Conservation (phyloP, 2,113 vertebrate species). For the Ia io region DNA sequence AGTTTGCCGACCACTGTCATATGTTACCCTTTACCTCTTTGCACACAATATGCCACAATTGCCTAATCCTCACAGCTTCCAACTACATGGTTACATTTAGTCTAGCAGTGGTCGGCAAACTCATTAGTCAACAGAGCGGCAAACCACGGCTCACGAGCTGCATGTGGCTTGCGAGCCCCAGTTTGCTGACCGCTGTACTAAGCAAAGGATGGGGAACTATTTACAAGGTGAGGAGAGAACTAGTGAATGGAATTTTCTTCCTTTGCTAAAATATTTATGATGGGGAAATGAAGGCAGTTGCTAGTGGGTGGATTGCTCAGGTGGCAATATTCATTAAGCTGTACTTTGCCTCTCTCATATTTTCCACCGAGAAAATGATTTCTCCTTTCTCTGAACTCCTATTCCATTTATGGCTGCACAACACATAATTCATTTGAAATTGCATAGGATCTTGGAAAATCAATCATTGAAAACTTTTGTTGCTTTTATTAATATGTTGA, state of each 20-base stretch:
- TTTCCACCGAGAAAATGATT: neutral
- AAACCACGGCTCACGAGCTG: too few relatives aligned
- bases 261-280: neutral
- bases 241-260: neutral
- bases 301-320: neutral
- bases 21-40: too few relatives aligned
- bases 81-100: too few relatives aligned
- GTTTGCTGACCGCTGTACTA: too few relatives aligned
- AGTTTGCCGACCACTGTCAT: too few relatives aligned
- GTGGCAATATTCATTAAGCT: neutral
- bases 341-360: neutral
- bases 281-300: neutral
- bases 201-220: neutral
- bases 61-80: too few relatives aligned
- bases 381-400: constrained; percentile 6
- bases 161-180: too few relatives aligned
- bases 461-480: constrained; percentile 35
- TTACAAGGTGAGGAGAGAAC: neutral
- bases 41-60: too few relatives aligned
- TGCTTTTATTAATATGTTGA: constrained; percentile 8
- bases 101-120: too few relatives aligned
- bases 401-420: neutral
- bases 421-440: constrained; percentile 28
- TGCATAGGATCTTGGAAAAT: neutral
- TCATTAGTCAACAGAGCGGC: too few relatives aligned